A percentile compares a stretch with the other conserved stretches of the same genome.
Conservation (phyloP, 2,797 vertebrate species). For the Florisuga fusca region DNA sequence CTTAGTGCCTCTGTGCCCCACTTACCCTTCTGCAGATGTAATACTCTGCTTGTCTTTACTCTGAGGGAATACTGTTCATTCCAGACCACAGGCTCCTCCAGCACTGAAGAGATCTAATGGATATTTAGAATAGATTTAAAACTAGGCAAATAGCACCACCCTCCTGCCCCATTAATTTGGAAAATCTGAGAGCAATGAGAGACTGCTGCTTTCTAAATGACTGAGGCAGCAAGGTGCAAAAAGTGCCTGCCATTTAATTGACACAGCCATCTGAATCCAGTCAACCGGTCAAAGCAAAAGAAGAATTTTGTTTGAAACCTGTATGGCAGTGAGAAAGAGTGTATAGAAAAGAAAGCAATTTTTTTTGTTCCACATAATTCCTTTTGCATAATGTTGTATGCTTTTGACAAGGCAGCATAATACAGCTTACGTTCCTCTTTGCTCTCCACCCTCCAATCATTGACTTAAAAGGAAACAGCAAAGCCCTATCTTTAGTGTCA, state of each 20-base stretch:
- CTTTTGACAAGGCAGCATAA: conserved; percentile 74
- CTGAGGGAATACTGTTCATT: background rate
- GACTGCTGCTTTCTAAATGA: background rate
- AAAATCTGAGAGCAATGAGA: background rate
- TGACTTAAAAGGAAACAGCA: conserved; percentile 74
- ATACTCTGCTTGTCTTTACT: background rate
- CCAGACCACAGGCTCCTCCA: background rate
- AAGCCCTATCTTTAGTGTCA: conserved; percentile 77
- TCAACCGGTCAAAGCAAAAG: background rate
- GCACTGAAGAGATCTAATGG: background rate
- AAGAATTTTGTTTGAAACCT: conserved; percentile 29
- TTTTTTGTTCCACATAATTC: conserved; percentile 70
- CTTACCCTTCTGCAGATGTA: background rate
- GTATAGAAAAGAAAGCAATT: conserved; percentile 58
- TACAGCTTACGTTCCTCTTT: conserved; percentile 66
- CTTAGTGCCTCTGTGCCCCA: background rate
- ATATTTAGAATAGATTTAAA: background rate
- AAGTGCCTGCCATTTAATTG: background rate
- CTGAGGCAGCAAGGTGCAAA: background rate
- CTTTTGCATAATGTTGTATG: conserved; percentile 72
- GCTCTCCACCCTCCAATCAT: conserved; percentile 50
- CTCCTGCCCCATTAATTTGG: background rate
- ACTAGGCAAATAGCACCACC: background rate
- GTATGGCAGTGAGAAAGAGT: background rate
- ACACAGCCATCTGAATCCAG: background rate